Percentiles rank a stretch among this genome's conserved stretches.
These are phyloP conservation scores for Hyles euphorbiae DNA, from an alignment of 1,140 invertebrate genomes.

Conservation along the genomic window DNA sequence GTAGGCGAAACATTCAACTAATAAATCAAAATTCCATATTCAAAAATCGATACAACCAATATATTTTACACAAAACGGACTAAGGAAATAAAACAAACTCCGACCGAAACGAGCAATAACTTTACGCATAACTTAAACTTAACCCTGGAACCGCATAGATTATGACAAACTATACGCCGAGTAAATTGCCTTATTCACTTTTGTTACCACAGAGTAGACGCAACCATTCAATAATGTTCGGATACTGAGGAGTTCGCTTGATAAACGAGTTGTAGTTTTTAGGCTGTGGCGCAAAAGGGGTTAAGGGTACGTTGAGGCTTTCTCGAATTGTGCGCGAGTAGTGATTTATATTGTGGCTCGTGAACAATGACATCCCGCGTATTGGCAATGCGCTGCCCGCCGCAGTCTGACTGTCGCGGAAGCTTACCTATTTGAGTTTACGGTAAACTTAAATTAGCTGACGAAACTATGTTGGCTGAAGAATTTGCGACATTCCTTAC, in stretches of 20 bases:
- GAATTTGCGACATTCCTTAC: constrained; percentile 13
- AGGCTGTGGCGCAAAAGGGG: constrained; percentile 35
- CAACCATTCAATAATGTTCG: constrained; percentile 4
- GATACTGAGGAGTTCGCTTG: constrained; percentile 6
- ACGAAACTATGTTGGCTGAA: constrained; percentile 40
- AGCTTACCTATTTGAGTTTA: constrained; percentile 46
- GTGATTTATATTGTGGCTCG: constrained; percentile 69
- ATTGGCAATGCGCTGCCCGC: constrained; percentile 31
- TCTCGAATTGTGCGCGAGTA: constrained; percentile 33
- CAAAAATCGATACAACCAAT: no score
- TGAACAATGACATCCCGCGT: constrained; percentile 53
- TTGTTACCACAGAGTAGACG: constrained; percentile 16
- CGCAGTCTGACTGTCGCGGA: constrained; percentile 37
- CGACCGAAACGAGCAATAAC: constrained; percentile 9
- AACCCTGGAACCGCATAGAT: constrained; percentile 21
- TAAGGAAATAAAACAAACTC: neutral
- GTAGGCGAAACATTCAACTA: no score
- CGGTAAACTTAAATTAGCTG: constrained; percentile 68
- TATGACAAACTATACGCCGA: constrained; percentile 6
- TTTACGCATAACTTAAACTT: constrained; percentile 10
- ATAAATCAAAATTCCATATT: no score
- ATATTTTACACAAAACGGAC: no score
- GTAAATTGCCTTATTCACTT: constrained; percentile 17
- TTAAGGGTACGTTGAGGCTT: constrained; percentile 41
- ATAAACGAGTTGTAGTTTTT: constrained; percentile 13